Conservation (phyloP, 1,140 invertebrate species). For the Megalopta genalis region DNA sequence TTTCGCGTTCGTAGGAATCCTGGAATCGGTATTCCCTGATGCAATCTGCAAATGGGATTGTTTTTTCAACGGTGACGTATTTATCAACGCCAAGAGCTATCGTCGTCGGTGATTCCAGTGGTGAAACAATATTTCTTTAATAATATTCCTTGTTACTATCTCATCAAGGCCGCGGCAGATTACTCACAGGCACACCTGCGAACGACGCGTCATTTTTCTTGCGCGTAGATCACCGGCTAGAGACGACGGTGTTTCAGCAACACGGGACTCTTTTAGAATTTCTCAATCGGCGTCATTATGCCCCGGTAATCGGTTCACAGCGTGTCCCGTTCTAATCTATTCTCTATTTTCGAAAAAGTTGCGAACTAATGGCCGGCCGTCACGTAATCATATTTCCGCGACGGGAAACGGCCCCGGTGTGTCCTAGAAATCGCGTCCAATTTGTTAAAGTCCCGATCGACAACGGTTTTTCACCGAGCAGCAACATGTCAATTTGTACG, state of each 20-base stretch:
- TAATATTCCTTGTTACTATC: no score
- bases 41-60: neutral
- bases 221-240: no score
- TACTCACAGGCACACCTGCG: no score
- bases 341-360: neutral
- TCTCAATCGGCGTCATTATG: neutral
- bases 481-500: constrained; percentile 3
- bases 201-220: no score
- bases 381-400: neutral
- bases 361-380: neutral
- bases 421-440: constrained; percentile 30
- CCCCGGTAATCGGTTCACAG: neutral
- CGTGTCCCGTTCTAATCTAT: neutral
- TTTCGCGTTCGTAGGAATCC: neutral
- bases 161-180: no score
- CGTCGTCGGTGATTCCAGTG: no score
- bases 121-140: no score
- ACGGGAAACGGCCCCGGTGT: neutral
- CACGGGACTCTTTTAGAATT: no score
- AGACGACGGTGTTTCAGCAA: no score
- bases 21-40: neutral
- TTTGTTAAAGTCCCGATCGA: constrained; percentile 36
- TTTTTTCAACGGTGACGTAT: neutral
- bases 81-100: no score
- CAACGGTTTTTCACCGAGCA: neutral